A percentile compares a stretch with the other conserved stretches of the same genome.
Evolutionary conservation across 2,888 invertebrate genomes (phyloP).

Genomic region (Chaetogeoica ovagalla): DNA sequence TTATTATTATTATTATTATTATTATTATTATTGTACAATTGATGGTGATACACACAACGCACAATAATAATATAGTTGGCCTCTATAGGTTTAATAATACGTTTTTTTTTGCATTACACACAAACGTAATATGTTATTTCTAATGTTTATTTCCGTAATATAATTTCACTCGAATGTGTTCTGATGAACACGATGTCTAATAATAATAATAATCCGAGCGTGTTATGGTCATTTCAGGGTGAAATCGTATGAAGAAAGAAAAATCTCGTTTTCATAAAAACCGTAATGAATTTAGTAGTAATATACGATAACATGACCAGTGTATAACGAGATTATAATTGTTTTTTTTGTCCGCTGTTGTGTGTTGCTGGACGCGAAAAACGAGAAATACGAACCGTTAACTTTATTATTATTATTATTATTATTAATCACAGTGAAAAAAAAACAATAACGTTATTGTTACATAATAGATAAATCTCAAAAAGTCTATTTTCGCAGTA

Average conservation of each 20-base stretch:
- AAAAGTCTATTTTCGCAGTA: too few species aligned
- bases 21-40: too few species aligned
- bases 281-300: background rate
- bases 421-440: too few species aligned
- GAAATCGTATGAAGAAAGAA: background rate
- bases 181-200: background rate
- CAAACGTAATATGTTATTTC: background rate
- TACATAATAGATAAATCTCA: too few species aligned
- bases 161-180: background rate
- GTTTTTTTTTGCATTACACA: background rate
- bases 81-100: constrained; percentile 16
- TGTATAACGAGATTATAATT: background rate
- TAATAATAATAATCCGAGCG: background rate
- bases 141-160: background rate
- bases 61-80: too few species aligned
- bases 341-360: background rate
- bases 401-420: too few species aligned
- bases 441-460: too few species aligned
- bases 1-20: too few species aligned
- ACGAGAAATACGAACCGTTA: too few species aligned
- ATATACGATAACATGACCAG: too few species aligned
- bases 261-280: background rate
- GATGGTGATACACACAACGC: too few species aligned
- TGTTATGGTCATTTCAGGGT: background rate
- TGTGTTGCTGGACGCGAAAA: background rate